Base-by-base conservation (phyloP, 2,888 invertebrate genomes). In the Altica lythri region DNA sequence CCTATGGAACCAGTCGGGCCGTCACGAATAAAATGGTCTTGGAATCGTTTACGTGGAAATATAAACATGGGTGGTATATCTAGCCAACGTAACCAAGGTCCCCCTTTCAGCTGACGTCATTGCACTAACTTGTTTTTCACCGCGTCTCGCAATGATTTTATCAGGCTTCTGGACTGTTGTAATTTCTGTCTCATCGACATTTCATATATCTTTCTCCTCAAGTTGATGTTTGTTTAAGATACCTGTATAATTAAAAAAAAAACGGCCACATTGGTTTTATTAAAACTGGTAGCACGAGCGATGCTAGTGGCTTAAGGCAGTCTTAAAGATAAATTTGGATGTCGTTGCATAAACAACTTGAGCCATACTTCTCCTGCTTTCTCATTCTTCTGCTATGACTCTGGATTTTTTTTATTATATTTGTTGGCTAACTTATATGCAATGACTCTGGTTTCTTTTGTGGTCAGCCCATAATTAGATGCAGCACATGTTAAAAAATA, bases 11-110 rank as follows among this genome's bases (percentile, higher is more conserved):
- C 50, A 50, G 34, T 25, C 3, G 32, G 22, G 30, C 50, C 50
- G 43, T 44, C 34, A n/a, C 44, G 34, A 25, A 51, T 44, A 14
- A 44, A 51, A 19, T 44, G 38, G 4, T 51, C 34, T 9, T 35
- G 25, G 17, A 25, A 37, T 38, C 9, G 25, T 48, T 38, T 29
- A 14, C 16, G 16, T 9, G 22, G 38, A 10, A 38, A 22, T 2
- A 22, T 10, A 17, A 37, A 16, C 8, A 37, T 17, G 2, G 37
- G 30, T 30, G 30, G 30, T 30, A n/a, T 30, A n/a, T n/a, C n/a
- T n/a, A n/a, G n/a, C n/a, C n/a, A n/a, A n/a, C n/a, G n/a, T n/a
- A n/a, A n/a, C 22, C 8, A 22, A 8, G 8, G 22, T 22, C 8
- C 22, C 22, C 22, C 8, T 37, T 14, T 37, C 37, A 4, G 22